Evolutionary conservation across 2,797 vertebrate genomes (phyloP).

Genomic region (Squalus acanthias): DNA sequence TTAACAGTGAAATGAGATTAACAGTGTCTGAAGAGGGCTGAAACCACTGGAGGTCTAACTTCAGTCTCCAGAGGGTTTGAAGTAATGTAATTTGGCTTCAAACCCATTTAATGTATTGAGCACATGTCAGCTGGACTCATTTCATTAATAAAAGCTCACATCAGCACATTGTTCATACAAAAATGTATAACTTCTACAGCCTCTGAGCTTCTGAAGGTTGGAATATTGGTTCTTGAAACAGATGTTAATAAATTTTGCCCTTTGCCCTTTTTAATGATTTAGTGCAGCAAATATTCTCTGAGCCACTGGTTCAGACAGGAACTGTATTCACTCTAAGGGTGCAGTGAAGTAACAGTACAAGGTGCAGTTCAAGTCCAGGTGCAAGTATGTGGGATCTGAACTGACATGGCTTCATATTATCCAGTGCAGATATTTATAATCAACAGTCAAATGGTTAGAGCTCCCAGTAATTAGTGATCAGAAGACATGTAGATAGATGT

Average conservation of each 20-base stretch:
- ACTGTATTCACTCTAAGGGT: neutral
- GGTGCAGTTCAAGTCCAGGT: neutral
- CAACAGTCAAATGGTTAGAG: too few relatives aligned
- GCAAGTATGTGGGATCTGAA: too few relatives aligned
- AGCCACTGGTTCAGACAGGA: neutral
- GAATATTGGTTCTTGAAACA: neutral
- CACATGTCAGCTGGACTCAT: neutral
- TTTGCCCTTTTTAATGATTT: neutral
- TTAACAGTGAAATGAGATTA: neutral
- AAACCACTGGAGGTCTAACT: neutral
- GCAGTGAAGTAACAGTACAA: neutral
- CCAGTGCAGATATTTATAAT: too few relatives aligned
- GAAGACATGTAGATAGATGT: too few relatives aligned
- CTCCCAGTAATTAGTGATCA: too few relatives aligned
- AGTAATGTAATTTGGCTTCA: neutral
- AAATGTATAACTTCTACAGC: too few relatives aligned
- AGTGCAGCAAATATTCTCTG: neutral
- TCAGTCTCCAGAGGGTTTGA: neutral
- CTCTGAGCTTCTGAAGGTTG: neutral
- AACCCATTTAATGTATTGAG: neutral
- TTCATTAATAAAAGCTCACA: too few relatives aligned
- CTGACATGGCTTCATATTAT: too few relatives aligned
- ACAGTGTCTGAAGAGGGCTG: neutral
- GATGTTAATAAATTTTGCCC: neutral
- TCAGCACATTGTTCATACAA: too few relatives aligned